Base-by-base conservation (phyloP, 1,140 invertebrate genomes). In the Drosophila kohkoa region DNA sequence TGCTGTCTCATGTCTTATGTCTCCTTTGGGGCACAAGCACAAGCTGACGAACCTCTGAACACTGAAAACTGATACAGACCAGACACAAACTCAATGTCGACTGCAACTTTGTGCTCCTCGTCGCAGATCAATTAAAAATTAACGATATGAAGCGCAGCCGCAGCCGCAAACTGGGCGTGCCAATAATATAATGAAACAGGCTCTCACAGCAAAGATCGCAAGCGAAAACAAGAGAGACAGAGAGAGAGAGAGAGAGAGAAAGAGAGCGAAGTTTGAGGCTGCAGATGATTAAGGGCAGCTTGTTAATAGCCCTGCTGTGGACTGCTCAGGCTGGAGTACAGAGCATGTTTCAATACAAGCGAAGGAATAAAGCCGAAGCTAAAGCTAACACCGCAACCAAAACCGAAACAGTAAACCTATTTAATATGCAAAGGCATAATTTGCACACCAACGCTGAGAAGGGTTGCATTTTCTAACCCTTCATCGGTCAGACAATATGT, bases 91-190 rank as follows among this genome's bases (percentile, higher is more conserved):
- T 46, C 60, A 63, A 65, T 65, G 49, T 63, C 60, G 79, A 77
- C 83, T 81, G 81, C 80, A 82, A 76, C 43, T 58, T 72, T 68
- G 48, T 73, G 71, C 63, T 25, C 3, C 58, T 63, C 80, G 64
- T 70, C 68, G 80, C 78, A 91, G 90, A 91, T 91, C 90, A 91
- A 91, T 91, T 91, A 91, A 91, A 91, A 91, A 91, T 87, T 90
- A 91, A 91, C 90, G 90, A 91, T 91, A 91, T 81, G 77, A 90
- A 90, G 75, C 82, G 79, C 82, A 86, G 81, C 73, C 66, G 67
- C 59, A 30, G 41, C 58, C 80, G 77, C 85, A 89, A 89, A 79
- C 77, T 64, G 85, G 85, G 85, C 85, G 85, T 89, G 81, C 78
- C 85, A 85, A 90, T 90, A 89, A 89, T 89, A 89, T 89, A 89